Percentiles rank a stretch among this genome's conserved stretches.
These are phyloP conservation scores for Patagioenas fasciata DNA, from an alignment of 2,113 vertebrate genomes.

Conservation along the genomic window DNA sequence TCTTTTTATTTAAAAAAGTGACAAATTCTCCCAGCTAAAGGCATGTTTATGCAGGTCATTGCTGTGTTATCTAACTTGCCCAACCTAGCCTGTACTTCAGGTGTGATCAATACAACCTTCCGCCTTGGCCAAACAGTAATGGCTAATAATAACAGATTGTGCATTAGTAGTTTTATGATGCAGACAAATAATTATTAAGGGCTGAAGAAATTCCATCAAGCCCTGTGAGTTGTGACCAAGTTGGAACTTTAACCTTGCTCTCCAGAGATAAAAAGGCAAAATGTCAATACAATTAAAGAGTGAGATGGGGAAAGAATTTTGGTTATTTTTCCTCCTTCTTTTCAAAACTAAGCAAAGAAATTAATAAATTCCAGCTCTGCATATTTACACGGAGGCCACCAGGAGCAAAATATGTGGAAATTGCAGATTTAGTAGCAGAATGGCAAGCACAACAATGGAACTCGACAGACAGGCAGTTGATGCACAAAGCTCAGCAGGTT, in stretches of 20 bases:
- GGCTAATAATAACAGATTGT: background rate
- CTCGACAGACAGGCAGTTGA: accelerated
- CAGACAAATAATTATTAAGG: background rate
- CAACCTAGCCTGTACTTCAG: background rate
- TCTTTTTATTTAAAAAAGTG: background rate
- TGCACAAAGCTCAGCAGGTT: background rate
- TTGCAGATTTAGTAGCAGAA: background rate
- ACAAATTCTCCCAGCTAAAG: background rate
- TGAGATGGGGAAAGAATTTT: background rate
- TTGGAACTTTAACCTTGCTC: background rate
- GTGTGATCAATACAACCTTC: background rate
- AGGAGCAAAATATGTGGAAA: background rate
- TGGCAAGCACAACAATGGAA: background rate
- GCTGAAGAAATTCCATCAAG: background rate
- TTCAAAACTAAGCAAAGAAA: background rate
- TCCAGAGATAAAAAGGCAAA: background rate
- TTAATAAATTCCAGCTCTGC: background rate
- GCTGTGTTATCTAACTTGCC: background rate
- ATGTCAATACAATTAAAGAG: background rate
- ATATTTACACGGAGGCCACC: background rate
- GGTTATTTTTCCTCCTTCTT: background rate
- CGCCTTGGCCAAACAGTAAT: conserved; percentile 10
- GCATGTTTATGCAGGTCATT: background rate
- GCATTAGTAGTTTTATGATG: background rate
- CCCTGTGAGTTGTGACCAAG: background rate